Evolutionary conservation across 2,113 vertebrate genomes (phyloP), one percentile per base, ranked within the genome.

Genomic region (Gallinago undulata): DNA sequence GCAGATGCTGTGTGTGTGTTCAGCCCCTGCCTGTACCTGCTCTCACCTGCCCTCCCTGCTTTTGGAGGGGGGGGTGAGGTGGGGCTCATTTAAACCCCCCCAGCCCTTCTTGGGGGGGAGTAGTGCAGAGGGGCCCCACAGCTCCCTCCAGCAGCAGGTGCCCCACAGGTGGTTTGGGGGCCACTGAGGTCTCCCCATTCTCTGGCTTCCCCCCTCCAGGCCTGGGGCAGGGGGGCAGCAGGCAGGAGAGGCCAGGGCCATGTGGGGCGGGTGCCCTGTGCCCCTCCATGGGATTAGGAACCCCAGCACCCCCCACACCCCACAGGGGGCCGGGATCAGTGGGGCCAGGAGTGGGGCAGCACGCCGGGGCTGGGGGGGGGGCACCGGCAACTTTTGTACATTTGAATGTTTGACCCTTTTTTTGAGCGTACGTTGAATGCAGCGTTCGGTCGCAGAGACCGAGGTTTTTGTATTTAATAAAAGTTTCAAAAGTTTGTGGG

Each of bases 351-450:
- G 75, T 8, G 3, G 87, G 79, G 81, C 87, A 91, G 89, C 70
- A 50, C 16, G 30, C 69, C 83, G 68, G 94, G 80, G 51, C 68
- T 14, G 11, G 21, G 22, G 35, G 6, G 79, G 87, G 84, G 60
- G 37, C 94, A 75, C 90, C 7, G 84, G 80, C 23, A 7, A 97
- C 91, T 97, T 97, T 97, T 97, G 97, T 97, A 97, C 95, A 96
- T 97, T 97, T 97, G 97, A 97, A 97, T 97, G 97, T 97, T 83
- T 97, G 96, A 96, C 95, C 97, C 95, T 94, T 97, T 97, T 96
- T 97, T 97, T 96, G 94, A 97, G 96, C 97, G 80, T 97, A 95
- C 79, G 68, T 96, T 96, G 97, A 96, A 96, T 97, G 97, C 97
- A 96, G 93, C 91, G 24, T 93, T 96, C 33, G 97, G 93, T 97